These are phyloP conservation scores for Sinosuthora webbiana DNA, from an alignment of 2,113 vertebrate species.

Conservation along the genomic window DNA sequence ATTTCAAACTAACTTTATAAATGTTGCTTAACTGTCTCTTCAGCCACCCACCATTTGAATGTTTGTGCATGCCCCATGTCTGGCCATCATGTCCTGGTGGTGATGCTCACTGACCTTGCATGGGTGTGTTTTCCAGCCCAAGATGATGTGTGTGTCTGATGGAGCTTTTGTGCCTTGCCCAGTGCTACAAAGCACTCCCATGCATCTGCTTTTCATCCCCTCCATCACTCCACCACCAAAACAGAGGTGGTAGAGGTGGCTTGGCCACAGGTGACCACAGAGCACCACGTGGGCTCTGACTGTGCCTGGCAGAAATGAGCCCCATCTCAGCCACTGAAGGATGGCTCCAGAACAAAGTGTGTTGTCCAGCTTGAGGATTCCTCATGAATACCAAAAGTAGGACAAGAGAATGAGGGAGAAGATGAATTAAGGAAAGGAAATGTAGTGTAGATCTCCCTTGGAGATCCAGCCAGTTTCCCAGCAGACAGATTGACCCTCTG, in stretches of 20 bases:
- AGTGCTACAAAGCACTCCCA: accelerated
- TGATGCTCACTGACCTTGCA: neutral
- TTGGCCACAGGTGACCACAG: neutral
- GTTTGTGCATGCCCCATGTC: accelerated
- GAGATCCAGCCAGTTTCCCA: neutral
- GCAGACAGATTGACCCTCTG: neutral
- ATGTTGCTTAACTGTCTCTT: neutral
- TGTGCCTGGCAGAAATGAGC: neutral
- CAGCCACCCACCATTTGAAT: neutral
- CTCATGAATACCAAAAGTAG: neutral
- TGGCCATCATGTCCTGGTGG: neutral
- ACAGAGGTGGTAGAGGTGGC: neutral
- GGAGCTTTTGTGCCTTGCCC: neutral
- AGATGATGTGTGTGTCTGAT: neutral
- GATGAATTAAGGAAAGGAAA: neutral
- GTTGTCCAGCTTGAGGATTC: neutral
- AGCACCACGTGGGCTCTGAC: accelerated
- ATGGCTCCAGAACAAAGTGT: neutral
- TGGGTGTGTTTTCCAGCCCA: neutral
- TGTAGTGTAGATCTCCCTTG: neutral
- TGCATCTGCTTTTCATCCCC: neutral
- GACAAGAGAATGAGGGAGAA: neutral
- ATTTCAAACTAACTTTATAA: neutral
- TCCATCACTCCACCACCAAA: neutral
- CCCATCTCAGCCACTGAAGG: neutral